Evolutionary conservation across 2,113 vertebrate genomes (phyloP), one percentile per base, ranked within the genome.

Genomic region (Macroglossus sobrinus): DNA sequence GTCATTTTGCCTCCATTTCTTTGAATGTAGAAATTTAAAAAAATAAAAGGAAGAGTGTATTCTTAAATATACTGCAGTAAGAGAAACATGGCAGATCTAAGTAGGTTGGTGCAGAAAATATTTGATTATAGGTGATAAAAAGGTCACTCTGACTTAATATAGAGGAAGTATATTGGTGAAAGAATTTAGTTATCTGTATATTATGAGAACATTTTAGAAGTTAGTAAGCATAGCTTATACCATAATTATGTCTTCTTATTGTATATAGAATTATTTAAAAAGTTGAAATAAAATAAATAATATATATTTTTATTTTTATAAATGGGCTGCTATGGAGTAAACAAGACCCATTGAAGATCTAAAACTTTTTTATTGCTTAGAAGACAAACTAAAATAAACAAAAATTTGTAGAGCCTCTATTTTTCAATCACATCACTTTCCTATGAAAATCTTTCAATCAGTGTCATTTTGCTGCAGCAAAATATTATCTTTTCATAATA

Each of bases 361-460:
- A 24, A 30, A 30, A 86, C 89, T 66, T 55, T 2, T 50, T 95
- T 71, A 4, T 68, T 84, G 18, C 47, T 92, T 84, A 72, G 33
- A 88, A 72, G 40, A 33, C 50, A 93, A 69, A 59, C 15, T 12
- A 21, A 5, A 35, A 22, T 50, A 50, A 47, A 72, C 30, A 81
- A 75, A 92, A 71, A 19, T 45, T 66, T 80, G 12, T 28, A 72
- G 91, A 64, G 24, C 9, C 14, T 89, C 16, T 84, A 55, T n/a
- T 84, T 84, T 71, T 95, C 40, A 72, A 28, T 45, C 13, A 59
- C 8, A 40, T 6, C 12, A 63, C n/a, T 59, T 89, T 4, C 45
- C 26, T 53, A 78, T 92, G 28, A 89, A 92, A 89, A 55, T 72
- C 7, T 57, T 96, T 66, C 16, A 86, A 38, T 94, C 21, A 94